phyloP scores from a whole-genome alignment of 2,113 vertebrate genomes.

The Amphilophus citrinellus region DNA sequence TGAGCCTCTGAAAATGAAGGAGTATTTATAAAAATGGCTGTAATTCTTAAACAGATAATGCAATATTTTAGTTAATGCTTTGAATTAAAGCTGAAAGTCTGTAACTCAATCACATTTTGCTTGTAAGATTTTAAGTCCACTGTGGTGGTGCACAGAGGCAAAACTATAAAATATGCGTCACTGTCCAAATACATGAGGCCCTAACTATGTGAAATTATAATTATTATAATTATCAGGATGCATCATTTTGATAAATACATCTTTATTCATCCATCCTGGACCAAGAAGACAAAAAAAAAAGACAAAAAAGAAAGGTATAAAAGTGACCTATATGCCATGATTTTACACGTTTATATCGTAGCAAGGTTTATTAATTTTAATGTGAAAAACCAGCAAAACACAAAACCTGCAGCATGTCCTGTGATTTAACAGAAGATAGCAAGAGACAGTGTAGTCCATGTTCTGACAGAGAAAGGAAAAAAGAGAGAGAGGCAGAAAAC shows the following conservation, averaged over 20 bases:
- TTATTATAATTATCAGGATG: neutral
- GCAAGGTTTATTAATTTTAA: neutral
- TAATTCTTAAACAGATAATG: no score
- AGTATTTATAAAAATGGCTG: no score
- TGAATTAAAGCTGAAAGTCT: neutral
- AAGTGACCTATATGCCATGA: neutral
- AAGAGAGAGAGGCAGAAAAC: constrained; percentile 67
- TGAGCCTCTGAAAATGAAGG: neutral
- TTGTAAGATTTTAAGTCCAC: neutral
- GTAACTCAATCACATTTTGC: neutral
- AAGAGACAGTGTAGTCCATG: constrained; percentile 51
- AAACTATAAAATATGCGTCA: neutral
- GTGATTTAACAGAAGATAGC: constrained; percentile 39
- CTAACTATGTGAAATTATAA: no score
- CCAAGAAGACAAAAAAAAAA: neutral
- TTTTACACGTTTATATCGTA: neutral
- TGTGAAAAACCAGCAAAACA: neutral
- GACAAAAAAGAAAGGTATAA: neutral
- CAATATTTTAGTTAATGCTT: neutral
- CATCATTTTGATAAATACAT: neutral
- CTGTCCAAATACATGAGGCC: neutral
- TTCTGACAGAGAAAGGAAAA: constrained; percentile 52
- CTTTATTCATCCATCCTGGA: neutral
- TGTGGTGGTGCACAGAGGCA: neutral
- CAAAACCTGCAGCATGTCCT: neutral